phyloP scores from a whole-genome alignment of 2,113 vertebrate genomes.

The Rhynchomys soricoides region DNA sequence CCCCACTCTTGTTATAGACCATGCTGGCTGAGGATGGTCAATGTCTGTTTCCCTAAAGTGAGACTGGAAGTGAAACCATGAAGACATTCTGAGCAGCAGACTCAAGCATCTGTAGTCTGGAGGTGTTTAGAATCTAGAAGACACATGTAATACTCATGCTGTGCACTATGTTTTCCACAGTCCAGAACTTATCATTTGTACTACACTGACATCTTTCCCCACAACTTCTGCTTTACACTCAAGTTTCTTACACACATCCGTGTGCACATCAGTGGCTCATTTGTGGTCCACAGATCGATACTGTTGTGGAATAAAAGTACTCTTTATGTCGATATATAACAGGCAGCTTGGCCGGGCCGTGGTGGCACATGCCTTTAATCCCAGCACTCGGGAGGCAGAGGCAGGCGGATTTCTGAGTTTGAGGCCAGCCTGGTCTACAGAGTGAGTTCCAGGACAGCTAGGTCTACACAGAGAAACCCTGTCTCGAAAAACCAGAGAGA shows the following conservation, averaged over 20 bases:
- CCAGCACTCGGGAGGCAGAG: too few species aligned
- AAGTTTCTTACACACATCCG: background rate
- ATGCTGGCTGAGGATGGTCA: background rate
- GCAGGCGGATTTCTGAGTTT: too few species aligned
- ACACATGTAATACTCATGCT: too few species aligned
- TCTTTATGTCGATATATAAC: background rate
- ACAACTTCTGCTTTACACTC: too few species aligned
- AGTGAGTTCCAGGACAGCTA: too few species aligned
- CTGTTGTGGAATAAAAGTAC: background rate
- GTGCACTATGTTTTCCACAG: background rate
- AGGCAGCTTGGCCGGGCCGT: too few species aligned
- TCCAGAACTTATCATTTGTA: background rate
- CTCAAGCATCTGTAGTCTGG: background rate
- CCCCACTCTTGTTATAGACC: background rate
- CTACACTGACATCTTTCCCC: background rate
- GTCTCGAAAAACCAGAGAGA: too few species aligned
- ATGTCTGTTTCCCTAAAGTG: background rate
- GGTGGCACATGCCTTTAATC: too few species aligned
- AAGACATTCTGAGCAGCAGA: background rate
- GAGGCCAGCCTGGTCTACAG: too few species aligned
- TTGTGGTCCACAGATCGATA: background rate
- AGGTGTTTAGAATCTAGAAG: background rate
- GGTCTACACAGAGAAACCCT: too few species aligned
- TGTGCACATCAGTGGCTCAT: background rate
- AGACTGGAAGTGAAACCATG: background rate